A percentile compares a stretch with the other conserved stretches of the same genome.
Conservation (phyloP, 1,140 invertebrate genomes). For the Apis laboriosa region DNA sequence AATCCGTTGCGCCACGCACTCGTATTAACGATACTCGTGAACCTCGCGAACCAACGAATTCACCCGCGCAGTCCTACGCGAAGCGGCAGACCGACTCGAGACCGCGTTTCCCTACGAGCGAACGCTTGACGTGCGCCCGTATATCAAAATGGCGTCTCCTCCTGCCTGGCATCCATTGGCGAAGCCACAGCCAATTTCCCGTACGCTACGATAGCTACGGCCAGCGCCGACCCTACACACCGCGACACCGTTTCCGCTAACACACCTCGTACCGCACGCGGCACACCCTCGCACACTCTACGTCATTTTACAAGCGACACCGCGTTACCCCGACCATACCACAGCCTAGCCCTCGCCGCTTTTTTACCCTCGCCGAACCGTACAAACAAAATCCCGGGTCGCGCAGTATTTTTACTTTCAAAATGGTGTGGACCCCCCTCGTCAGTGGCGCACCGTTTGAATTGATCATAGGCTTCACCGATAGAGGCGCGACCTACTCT, state of each 20-base stretch:
- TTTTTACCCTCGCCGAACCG: constrained; percentile 52
- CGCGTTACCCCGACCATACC: constrained; percentile 40
- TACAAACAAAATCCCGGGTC: constrained; percentile 67
- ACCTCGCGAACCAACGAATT: constrained; percentile 46
- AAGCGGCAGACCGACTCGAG: constrained; percentile 57
- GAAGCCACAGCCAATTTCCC: constrained; percentile 69
- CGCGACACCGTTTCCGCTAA: constrained; percentile 66
- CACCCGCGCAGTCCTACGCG: constrained; percentile 49
- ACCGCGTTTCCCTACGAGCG: constrained; percentile 62
- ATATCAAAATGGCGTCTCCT: constrained; percentile 79
- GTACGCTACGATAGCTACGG: constrained; percentile 61
- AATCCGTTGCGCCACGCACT: constrained; percentile 60
- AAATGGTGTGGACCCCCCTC: constrained; percentile 69
- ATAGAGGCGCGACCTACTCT: constrained; percentile 56
- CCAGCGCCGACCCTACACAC: constrained; percentile 60
- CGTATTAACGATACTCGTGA: constrained; percentile 41
- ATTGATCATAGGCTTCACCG: constrained; percentile 50
- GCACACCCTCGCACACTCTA: constrained; percentile 57
- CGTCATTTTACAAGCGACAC: constrained; percentile 69
- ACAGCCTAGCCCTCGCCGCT: constrained; percentile 41
- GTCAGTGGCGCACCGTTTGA: constrained; percentile 64
- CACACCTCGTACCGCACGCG: constrained; percentile 60
- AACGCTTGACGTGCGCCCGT: constrained; percentile 75
- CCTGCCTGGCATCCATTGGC: constrained; percentile 74
- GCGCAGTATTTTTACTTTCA: constrained; percentile 76